Base-by-base conservation (phyloP, 1,140 invertebrate species). In the Heliconius hermathena region DNA sequence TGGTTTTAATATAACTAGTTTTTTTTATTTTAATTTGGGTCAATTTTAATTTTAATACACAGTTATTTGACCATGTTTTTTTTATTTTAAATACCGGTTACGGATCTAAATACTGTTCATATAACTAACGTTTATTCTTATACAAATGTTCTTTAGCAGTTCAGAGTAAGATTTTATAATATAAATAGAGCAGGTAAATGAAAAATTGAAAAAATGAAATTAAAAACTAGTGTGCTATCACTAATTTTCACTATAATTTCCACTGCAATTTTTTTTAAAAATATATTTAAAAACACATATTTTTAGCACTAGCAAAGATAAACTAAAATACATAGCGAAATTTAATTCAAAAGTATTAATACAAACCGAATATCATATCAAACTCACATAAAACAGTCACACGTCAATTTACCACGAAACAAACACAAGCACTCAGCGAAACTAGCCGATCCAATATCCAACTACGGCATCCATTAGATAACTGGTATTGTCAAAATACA, bases 401-500 rank as follows among this genome's bases (percentile, higher is more conserved):
- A 80, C 76, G 81, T 82, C 78, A 80, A 83, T 80, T 75, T 66
- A 71, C 73, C 73, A 9, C 66, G 33, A 71, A 78, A 80, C 78
- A 80, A 79, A 78, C 78, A 80, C 76, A 78, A 81, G 83, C 83
- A 83, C 81, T 85, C 83, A 80, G 57, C 77, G 71, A 83, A 78
- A 84, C 85, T 79, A 82, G 36, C 76, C 73, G 41, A 82, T 83
- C 81, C 83, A 85, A 83, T 85, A 81, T 78, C 73, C 70, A 57
- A 89, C 85, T 87, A 87, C 88, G 85, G 88, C 88, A 87, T 86
- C 83, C 91, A 92, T 93, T 92, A 93, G 86, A 89, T 90, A 92
- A 89, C 88, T 89, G 85, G 82, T 84, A 90, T 91, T 92, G 92
- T 92, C 91, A 90, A 92, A 93, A 91, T 86, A 87, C 88, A 92